Percentiles rank a stretch among this genome's conserved stretches.
phyloP scores from a whole-genome alignment of 2,797 vertebrate species.

The Sebastes alutus region DNA sequence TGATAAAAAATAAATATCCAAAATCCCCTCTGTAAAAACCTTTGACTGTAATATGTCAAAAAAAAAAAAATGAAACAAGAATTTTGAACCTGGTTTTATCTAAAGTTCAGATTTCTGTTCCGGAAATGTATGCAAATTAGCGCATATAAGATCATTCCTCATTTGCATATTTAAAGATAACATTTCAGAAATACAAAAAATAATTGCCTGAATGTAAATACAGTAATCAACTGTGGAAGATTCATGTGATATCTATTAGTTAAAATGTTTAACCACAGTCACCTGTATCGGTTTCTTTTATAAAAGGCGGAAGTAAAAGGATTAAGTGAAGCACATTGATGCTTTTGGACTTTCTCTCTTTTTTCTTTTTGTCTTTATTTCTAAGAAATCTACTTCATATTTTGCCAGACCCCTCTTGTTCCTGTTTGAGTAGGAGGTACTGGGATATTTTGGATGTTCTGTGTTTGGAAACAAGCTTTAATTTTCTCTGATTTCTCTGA shows the following conservation, averaged over 20 bases:
- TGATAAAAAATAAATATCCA: neutral
- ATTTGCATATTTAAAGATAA: neutral
- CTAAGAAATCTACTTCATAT: neutral
- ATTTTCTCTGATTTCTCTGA: neutral
- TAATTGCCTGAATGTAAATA: neutral
- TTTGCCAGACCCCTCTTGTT: neutral
- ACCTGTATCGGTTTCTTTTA: neutral
- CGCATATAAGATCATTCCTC: neutral
- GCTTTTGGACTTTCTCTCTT: neutral
- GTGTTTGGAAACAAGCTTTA: neutral
- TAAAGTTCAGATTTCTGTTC: neutral
- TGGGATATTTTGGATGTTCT: neutral
- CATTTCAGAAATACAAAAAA: neutral
- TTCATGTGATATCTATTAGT: too few relatives aligned
- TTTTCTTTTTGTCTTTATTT: neutral
- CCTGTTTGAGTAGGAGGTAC: neutral
- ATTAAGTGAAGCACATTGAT: neutral
- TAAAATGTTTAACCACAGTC: neutral
- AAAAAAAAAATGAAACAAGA: neutral
- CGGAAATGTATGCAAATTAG: neutral
- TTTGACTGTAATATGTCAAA: neutral
- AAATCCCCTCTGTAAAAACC: neutral
- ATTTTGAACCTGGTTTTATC: neutral
- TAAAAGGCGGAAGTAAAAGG: too few relatives aligned
- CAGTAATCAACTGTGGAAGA: neutral